Percentiles rank a stretch among this genome's conserved stretches.
Evolutionary conservation across 1,140 invertebrate genomes (phyloP).

Genomic region (Ganaspis sp.): DNA sequence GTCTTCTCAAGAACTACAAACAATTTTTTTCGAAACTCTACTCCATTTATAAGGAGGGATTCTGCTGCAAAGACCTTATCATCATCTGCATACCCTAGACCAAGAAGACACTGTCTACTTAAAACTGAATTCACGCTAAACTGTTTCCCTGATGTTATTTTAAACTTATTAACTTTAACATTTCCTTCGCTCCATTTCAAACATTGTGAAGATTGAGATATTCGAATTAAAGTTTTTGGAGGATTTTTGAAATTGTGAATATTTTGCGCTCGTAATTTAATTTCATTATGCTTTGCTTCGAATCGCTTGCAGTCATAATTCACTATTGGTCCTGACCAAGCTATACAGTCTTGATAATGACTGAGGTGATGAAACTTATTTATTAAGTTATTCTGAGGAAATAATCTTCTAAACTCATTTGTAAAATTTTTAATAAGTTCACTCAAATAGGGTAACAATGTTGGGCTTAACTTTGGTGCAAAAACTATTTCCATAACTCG

Average conservation of each 20-base stretch:
- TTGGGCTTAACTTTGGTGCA: conserved; percentile 25
- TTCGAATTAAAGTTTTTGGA: conserved; percentile 39
- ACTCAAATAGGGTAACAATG: background rate
- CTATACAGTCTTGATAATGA: conserved; percentile 37
- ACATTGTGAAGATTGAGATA: conserved; percentile 38
- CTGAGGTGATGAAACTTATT: conserved; percentile 36
- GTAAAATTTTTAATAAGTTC: background rate
- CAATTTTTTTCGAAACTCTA: conserved; percentile 45
- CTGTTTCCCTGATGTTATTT: background rate
- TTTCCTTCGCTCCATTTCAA: conserved; percentile 35
- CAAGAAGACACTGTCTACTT: conserved; percentile 35
- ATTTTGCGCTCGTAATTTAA: conserved; percentile 39
- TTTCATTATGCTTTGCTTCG: conserved; percentile 32
- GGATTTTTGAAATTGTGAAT: conserved; percentile 41
- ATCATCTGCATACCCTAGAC: conserved; percentile 36
- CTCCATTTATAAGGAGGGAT: conserved; percentile 40
- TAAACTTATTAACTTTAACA: conserved; percentile 14
- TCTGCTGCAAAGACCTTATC: conserved; percentile 38
- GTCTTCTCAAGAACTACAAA: conserved; percentile 39
- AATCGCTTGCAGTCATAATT: conserved; percentile 32
- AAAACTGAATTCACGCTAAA: background rate
- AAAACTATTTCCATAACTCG: conserved; percentile 46
- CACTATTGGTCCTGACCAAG: conserved; percentile 31
- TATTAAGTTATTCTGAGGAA: background rate
- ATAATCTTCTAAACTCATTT: background rate